A percentile compares a stretch with the other conserved stretches of the same genome.
Conservation (phyloP, 2,113 vertebrate genomes). For the Microtus oregoni region DNA sequence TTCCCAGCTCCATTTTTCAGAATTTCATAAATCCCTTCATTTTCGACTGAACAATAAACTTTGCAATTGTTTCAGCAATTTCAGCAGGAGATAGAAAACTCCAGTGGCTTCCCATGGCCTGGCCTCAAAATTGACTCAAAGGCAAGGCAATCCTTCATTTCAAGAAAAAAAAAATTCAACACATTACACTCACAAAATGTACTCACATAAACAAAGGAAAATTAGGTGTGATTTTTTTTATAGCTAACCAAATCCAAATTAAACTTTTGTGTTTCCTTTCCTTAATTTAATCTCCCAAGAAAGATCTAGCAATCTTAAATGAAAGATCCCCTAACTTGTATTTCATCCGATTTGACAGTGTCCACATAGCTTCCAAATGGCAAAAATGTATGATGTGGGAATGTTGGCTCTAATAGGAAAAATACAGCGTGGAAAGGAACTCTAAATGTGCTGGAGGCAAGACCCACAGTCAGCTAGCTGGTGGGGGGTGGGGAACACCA, state of each 20-base stretch:
- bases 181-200: not conserved
- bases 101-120: not conserved
- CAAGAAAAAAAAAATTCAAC: slow-evolving; percentile 43
- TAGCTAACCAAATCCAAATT: slow-evolving; percentile 49
- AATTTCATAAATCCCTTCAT: not conserved
- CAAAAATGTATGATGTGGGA: slow-evolving; percentile 57
- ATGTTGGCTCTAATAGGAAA: slow-evolving; percentile 55
- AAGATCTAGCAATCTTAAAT: not conserved
- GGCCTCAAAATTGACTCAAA: not conserved
- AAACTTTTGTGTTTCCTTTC: slow-evolving; percentile 36
- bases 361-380: slow-evolving; percentile 52
- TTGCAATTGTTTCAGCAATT: not conserved
- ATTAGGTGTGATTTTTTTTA: not conserved
- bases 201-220: not conserved
- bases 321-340: slow-evolving; percentile 7
- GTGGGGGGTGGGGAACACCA: not conserved
- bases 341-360: slow-evolving; percentile 65
- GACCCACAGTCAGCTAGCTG: not conserved
- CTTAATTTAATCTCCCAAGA: slow-evolving; percentile 36
- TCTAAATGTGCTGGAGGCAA: not conserved
- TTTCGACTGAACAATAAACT: not conserved
- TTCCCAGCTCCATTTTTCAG: not conserved
- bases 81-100: not conserved
- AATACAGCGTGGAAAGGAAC: slow-evolving; percentile 2
- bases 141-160: not conserved